Evolutionary conservation across 2,797 vertebrate species (phyloP), one percentile per base, ranked within the genome.

Genomic region (Nothura maculosa): DNA sequence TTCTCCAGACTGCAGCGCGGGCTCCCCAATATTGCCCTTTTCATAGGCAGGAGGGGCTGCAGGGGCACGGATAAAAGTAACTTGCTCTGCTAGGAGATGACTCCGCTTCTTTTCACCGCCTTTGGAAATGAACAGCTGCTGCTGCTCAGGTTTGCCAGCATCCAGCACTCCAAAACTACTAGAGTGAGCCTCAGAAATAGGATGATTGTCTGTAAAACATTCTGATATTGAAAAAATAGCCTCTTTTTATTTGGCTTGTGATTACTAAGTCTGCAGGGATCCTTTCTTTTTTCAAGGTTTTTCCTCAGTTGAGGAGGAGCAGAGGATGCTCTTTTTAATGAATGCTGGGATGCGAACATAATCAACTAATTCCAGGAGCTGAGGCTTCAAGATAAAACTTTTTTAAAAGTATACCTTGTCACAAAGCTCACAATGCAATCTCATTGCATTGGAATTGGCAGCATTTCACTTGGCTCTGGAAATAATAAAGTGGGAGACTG

Each of bases 401-500:
- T n/a, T n/a, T n/a, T n/a, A 77, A 62, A 89, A 84, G 89, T 94
- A 90, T 93, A 91, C 80, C 89, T 84, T 87, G 91, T 95, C 52
- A 17, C 85, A 92, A 80, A 90, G 95, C 94, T 88, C 93, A 91
- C 92, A 91, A 93, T 93, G 93, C 94, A 96, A 94, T 95, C 93
- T 96, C 92, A 95, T 89, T 96, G 92, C 93, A 91, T 91, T 96
- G 89, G 80, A 52, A 38, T 86, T 95, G 95, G 95, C 94, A 95
- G 93, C n/a, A 0, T 45, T 95, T 95, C 93, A 94, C 88, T 95
- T 95, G 94, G 96, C 94, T 95, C 92, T 94, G 92, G 78, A 94
- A 94, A 94, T 95, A 96, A 95, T 95, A 89, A 96, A 96, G 95
- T 92, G 88, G 76, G 73, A 90, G 96, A 94, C 88, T 81, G 86